Evolutionary conservation across 2,888 invertebrate genomes (phyloP).

Genomic region (Pinctada fucata): DNA sequence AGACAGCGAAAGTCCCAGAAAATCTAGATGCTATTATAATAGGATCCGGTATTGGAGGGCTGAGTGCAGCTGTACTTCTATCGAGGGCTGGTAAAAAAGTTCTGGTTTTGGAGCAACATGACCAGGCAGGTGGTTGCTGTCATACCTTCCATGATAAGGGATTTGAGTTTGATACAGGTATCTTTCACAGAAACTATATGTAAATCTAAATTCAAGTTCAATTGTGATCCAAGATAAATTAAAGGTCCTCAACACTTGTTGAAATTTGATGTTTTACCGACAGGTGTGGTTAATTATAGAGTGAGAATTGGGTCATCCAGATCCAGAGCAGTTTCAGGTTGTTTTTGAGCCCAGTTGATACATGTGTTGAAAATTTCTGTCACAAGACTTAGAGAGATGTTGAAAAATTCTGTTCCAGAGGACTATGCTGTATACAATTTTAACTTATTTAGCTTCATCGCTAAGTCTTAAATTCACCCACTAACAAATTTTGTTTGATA

Average conservation of each 20-base stretch:
- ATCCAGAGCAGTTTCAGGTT: no score
- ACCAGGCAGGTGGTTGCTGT: conserved; percentile 77
- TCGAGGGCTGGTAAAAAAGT: conserved; percentile 75
- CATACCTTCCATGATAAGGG: conserved; percentile 77
- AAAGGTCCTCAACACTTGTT: background rate
- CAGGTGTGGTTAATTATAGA: no score
- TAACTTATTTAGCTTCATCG: no score
- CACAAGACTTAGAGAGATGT: no score
- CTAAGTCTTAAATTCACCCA: no score
- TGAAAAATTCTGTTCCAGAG: no score
- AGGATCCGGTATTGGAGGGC: conserved; percentile 77
- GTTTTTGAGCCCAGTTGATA: no score
- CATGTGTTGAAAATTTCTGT: no score
- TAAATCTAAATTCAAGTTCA: background rate
- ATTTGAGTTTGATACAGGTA: conserved; percentile 78
- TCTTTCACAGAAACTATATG: background rate
- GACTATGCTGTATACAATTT: no score
- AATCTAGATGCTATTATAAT: conserved; percentile 75
- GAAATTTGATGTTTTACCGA: no score
- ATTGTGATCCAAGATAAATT: background rate
- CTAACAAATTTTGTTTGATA: no score
- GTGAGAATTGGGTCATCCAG: no score
- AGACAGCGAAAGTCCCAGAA: conserved; percentile 65
- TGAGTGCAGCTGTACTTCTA: conserved; percentile 73
- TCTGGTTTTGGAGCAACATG: conserved; percentile 77